A percentile compares a stretch with the other conserved stretches of the same genome.
Evolutionary conservation across 2,888 invertebrate genomes (phyloP).

Genomic region (Aquatica leii): DNA sequence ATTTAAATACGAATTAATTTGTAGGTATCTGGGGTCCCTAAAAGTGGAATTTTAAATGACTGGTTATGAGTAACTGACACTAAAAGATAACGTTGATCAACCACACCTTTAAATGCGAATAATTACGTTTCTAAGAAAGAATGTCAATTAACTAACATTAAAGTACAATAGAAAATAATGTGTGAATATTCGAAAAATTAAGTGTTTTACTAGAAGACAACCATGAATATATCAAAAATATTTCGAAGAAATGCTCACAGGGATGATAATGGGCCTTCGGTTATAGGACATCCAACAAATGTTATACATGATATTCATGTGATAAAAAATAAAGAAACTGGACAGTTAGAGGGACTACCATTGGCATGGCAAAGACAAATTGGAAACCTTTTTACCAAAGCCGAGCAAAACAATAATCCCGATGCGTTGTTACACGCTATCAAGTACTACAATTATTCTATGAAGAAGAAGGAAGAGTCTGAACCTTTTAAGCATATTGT

Average conservation of each 20-base stretch:
- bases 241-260: constrained; percentile 45
- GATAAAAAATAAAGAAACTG: constrained; percentile 81
- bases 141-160: constrained; percentile 2
- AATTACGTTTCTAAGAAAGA: constrained; percentile 5
- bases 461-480: constrained; percentile 78
- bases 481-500: constrained; percentile 77
- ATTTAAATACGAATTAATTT: neutral
- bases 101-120: constrained; percentile 19
- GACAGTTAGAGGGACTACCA: constrained; percentile 86
- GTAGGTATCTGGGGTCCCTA: constrained; percentile 8
- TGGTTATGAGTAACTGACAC: constrained; percentile 1
- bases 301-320: constrained; percentile 89
- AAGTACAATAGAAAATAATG: neutral
- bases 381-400: constrained; percentile 83
- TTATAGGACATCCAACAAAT: constrained; percentile 85
- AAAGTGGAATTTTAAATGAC: constrained; percentile 19
- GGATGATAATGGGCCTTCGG: constrained; percentile 65
- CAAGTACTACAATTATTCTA: constrained; percentile 88
- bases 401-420: constrained; percentile 90
- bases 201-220: neutral
- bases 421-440: constrained; percentile 90
- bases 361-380: constrained; percentile 82
- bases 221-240: constrained; percentile 41
- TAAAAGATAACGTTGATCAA: constrained; percentile 13
- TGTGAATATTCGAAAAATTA: neutral